Conservation (phyloP, 2,797 vertebrate species). For the Sebastiscus albofasciatus region DNA sequence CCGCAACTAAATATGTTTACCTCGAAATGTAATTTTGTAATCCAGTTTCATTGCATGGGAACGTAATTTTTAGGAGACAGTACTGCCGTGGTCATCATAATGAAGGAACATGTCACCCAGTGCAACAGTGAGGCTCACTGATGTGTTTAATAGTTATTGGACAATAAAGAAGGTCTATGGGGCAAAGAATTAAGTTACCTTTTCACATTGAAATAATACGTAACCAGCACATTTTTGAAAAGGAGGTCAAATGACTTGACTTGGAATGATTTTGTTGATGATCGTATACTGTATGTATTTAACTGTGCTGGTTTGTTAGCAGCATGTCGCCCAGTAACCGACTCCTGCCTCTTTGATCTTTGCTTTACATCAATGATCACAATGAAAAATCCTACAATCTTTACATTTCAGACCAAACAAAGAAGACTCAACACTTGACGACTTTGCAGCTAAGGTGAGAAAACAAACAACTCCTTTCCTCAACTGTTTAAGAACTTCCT, state of each 20-base stretch:
- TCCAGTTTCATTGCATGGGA: too few species aligned
- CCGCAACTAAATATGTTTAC: too few species aligned
- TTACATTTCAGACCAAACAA: not conserved
- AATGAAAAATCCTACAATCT: not conserved
- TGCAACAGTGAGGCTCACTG: not conserved
- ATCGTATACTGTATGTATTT: not conserved
- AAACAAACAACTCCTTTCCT: conserved; percentile 42
- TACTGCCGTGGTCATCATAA: too few species aligned
- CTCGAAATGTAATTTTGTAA: too few species aligned
- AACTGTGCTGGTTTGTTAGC: not conserved
- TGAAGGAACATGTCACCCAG: not conserved
- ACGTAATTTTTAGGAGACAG: too few species aligned
- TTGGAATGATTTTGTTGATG: not conserved
- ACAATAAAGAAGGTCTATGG: not conserved
- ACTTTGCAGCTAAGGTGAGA: conserved; percentile 26
- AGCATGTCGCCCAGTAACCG: not conserved
- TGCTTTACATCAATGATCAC: not conserved
- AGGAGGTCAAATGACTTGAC: not conserved
- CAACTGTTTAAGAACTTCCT: conserved; percentile 32
- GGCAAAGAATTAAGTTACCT: not conserved
- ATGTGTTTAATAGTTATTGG: not conserved
- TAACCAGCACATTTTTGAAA: not conserved
- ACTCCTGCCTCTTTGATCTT: not conserved
- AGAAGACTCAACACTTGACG: not conserved
- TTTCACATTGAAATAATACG: not conserved